Evolutionary conservation across 2,797 vertebrate genomes (phyloP).

Genomic region (Cyclura pinguis): DNA sequence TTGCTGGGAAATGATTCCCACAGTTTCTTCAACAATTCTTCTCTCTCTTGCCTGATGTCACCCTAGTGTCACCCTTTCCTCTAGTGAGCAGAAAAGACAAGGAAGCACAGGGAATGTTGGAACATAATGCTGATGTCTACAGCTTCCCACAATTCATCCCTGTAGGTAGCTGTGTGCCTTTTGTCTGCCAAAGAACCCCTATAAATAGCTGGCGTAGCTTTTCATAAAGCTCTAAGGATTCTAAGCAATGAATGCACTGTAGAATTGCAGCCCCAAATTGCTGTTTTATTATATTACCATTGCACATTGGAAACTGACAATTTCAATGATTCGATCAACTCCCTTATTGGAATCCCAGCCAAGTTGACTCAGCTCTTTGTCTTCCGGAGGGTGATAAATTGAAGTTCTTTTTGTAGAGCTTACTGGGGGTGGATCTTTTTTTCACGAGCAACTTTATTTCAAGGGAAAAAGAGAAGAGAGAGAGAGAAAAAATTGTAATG

Average conservation of each 20-base stretch:
- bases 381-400: conserved; percentile 5
- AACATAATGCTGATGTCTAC: background rate
- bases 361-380: conserved; percentile 25
- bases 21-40: too few species aligned
- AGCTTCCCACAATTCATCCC: background rate
- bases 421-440: background rate
- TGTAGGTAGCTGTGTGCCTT: background rate
- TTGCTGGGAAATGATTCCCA: conserved; percentile 47
- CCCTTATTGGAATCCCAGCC: conserved; percentile 29
- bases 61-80: too few species aligned
- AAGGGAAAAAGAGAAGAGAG: too few species aligned
- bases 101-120: background rate
- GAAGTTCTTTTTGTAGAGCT: conserved; percentile 3
- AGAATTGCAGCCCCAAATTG: background rate
- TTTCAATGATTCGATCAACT: conserved; percentile 35
- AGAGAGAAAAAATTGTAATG: background rate
- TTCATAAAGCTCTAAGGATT: background rate
- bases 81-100: background rate
- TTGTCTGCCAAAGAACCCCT: background rate
- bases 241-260: conserved; percentile 1
- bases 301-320: conserved; percentile 23
- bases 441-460: background rate
- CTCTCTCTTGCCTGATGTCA: background rate
- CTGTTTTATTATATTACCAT: conserved; percentile 36
- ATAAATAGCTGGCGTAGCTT: conserved; percentile 10